Conservation (phyloP, 1,140 invertebrate species). For the Brachionus paranguensis region DNA sequence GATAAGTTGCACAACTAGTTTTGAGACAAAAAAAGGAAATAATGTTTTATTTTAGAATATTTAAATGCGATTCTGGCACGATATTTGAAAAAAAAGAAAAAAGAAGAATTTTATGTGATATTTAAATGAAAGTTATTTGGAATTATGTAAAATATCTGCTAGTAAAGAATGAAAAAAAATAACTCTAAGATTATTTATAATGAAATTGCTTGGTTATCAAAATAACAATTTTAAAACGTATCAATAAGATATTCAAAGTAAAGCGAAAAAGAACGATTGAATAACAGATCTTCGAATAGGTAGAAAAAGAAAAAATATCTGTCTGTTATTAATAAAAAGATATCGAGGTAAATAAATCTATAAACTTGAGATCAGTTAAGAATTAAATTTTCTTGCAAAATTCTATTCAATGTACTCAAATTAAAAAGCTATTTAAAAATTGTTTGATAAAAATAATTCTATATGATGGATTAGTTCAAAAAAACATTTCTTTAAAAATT, state of each 20-base stretch:
- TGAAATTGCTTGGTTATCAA: background rate
- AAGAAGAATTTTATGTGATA: background rate
- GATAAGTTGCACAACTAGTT: background rate
- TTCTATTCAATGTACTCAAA: too few species aligned
- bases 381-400: too few species aligned
- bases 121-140: background rate
- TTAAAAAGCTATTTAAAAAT: too few species aligned
- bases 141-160: background rate
- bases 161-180: background rate
- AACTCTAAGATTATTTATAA: background rate
- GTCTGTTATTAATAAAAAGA: background rate
- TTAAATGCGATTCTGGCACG: background rate
- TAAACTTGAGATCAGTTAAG: too few species aligned
- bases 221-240: background rate
- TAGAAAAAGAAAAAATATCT: background rate
- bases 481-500: too few species aligned
- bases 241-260: background rate
- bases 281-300: background rate
- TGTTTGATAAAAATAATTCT: too few species aligned
- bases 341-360: background rate
- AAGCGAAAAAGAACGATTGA: background rate
- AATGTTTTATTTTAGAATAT: background rate
- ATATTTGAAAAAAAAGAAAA: background rate
- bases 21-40: background rate
- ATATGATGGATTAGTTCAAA: too few species aligned